phyloP scores from a whole-genome alignment of 2,113 vertebrate genomes.

The Chaenocephalus aceratus region DNA sequence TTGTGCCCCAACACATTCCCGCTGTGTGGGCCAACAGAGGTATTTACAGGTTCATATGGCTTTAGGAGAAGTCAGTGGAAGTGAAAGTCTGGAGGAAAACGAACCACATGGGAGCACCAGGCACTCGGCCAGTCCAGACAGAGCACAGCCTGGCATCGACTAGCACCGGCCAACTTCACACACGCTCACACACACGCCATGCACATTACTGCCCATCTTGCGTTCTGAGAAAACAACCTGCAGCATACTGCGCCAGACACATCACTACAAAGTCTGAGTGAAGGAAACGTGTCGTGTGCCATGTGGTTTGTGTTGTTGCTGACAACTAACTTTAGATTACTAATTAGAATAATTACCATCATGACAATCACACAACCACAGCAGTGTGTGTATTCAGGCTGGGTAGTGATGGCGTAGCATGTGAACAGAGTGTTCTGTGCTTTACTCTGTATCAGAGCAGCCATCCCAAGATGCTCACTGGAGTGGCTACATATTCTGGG shows the following conservation, averaged over 20 bases:
- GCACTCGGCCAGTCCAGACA: slow-evolving; percentile 53
- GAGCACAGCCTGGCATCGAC: slow-evolving; percentile 58
- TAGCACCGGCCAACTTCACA: slow-evolving; percentile 40
- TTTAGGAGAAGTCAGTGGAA: slow-evolving; percentile 36
- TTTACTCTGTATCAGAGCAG: slow-evolving; percentile 45
- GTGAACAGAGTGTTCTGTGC: slow-evolving; percentile 18
- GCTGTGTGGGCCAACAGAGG: slow-evolving; percentile 39
- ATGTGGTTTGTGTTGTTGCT: slow-evolving; percentile 24
- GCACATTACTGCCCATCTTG: slow-evolving; percentile 22
- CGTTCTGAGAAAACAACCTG: slow-evolving; percentile 36
- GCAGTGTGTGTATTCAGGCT: slow-evolving; percentile 2
- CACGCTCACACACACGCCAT: slow-evolving; percentile 15
- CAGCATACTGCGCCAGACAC: slow-evolving; percentile 10
- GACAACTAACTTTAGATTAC: slow-evolving; percentile 26
- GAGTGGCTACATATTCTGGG: slow-evolving; percentile 66
- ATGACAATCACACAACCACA: neutral
- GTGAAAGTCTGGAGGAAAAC: slow-evolving; percentile 56
- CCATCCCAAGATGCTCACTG: slow-evolving; percentile 59
- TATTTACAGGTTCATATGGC: slow-evolving; percentile 53
- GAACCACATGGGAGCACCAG: slow-evolving; percentile 63
- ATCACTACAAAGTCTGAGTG: slow-evolving; percentile 2
- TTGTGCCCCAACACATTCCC: slow-evolving; percentile 13
- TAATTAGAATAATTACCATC: slow-evolving; percentile 16
- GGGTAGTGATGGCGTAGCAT: slow-evolving; percentile 32
- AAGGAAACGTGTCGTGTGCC: slow-evolving; percentile 9